Conservation (phyloP, 1,140 invertebrate genomes). For the Leptinotarsa defecta region DNA sequence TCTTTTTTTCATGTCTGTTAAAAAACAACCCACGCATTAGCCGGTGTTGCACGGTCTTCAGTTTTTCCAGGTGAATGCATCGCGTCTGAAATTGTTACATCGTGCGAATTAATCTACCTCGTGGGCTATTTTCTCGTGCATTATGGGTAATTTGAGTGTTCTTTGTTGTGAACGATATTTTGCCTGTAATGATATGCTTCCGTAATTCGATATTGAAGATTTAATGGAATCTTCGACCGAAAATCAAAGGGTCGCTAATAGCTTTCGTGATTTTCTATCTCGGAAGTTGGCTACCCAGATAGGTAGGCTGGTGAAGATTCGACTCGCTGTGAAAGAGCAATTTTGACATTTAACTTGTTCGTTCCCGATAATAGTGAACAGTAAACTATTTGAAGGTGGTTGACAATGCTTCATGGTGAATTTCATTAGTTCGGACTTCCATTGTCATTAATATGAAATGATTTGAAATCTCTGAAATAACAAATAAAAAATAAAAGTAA, state of each 20-base stretch:
- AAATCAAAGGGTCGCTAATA: constrained; percentile 6
- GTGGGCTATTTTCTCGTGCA: not conserved
- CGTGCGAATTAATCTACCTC: constrained; percentile 2
- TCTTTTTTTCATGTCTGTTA: too few relatives aligned
- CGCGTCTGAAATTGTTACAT: not conserved
- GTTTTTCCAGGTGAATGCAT: not conserved
- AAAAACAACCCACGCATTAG: too few relatives aligned
- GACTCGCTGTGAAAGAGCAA: too few relatives aligned
- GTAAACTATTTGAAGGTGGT: too few relatives aligned
- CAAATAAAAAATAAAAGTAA: too few relatives aligned
- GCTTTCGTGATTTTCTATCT: not conserved
- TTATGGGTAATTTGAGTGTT: constrained; percentile 28
- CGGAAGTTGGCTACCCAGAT: not conserved
- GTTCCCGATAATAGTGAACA: too few relatives aligned
- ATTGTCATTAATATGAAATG: too few relatives aligned
- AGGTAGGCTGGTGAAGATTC: not conserved
- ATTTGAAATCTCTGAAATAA: too few relatives aligned
- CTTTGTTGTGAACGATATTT: constrained; percentile 33
- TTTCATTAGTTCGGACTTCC: too few relatives aligned
- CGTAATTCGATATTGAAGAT: not conserved
- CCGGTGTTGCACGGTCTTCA: not conserved
- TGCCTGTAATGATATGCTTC: constrained; percentile 13
- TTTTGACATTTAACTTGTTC: too few relatives aligned
- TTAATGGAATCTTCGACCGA: not conserved
- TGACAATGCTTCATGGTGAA: too few relatives aligned